These are phyloP conservation scores for Paralichthys olivaceus DNA, from an alignment of 2,113 vertebrate genomes.

Conservation along the genomic window DNA sequence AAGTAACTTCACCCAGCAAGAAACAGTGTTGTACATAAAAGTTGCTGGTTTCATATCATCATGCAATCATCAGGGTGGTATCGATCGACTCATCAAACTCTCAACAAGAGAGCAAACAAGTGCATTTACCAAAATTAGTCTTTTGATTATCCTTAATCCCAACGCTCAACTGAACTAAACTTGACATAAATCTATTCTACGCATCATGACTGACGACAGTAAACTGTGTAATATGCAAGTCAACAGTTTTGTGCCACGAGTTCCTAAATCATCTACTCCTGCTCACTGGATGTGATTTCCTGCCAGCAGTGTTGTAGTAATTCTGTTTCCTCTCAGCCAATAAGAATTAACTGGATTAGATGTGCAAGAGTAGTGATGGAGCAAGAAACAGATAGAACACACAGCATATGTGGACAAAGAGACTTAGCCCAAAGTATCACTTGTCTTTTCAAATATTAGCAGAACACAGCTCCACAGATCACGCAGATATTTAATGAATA, in stretches of 20 bases:
- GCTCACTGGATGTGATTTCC: conserved; percentile 10
- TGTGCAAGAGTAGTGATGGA: conserved; percentile 14
- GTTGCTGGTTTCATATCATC: too few relatives aligned
- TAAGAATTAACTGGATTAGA: conserved; percentile 35
- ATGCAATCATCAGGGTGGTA: too few relatives aligned
- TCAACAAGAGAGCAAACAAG: too few relatives aligned
- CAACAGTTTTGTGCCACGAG: background rate
- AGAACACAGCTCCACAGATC: background rate
- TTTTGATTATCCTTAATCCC: too few relatives aligned
- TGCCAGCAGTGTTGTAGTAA: background rate
- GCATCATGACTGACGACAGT: background rate
- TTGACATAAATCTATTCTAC: too few relatives aligned
- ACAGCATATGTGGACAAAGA: background rate
- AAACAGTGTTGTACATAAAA: too few relatives aligned
- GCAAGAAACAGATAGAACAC: conserved; percentile 2
- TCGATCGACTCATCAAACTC: too few relatives aligned
- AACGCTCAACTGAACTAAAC: too few relatives aligned
- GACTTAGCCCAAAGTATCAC: background rate
- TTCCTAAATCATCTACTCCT: conserved; percentile 6
- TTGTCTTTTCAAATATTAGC: background rate
- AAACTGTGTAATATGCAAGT: background rate
- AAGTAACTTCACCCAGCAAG: background rate
- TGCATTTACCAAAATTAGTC: too few relatives aligned
- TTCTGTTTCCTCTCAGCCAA: conserved; percentile 26
- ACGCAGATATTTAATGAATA: background rate